Conservation (phyloP, 2,797 vertebrate genomes). For the Mareca penelope region DNA sequence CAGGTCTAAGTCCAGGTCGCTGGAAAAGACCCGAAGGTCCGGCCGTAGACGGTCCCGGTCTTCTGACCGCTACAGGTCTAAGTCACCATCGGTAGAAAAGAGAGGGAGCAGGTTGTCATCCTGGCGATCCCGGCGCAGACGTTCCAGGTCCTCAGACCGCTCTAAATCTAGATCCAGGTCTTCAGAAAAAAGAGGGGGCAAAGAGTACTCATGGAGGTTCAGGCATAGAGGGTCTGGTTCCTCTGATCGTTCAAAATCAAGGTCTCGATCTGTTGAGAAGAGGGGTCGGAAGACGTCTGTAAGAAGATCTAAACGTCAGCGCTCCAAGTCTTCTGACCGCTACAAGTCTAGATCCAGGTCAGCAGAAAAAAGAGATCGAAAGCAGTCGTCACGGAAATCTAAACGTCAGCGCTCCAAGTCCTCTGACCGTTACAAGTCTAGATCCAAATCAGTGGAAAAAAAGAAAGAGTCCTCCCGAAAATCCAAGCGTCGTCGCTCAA, state of each 20-base stretch:
- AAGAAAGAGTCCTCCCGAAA: conserved; percentile 65
- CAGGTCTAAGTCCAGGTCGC: conserved; percentile 67
- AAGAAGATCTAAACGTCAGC: conserved; percentile 55
- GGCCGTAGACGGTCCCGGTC: conserved; percentile 81
- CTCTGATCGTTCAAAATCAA: conserved; percentile 69
- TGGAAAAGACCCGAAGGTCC: conserved; percentile 9
- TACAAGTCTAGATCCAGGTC: conserved; percentile 79
- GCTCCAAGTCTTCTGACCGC: conserved; percentile 74
- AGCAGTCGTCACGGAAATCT: conserved; percentile 48
- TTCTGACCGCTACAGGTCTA: conserved; percentile 57
- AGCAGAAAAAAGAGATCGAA: conserved; percentile 68
- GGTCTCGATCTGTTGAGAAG: conserved; percentile 77
- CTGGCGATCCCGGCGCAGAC: conserved; percentile 75
- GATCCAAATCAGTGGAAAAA: conserved; percentile 76
- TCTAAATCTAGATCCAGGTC: conserved; percentile 79
- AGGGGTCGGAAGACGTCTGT: conserved; percentile 60
- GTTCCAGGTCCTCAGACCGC: conserved; percentile 76
- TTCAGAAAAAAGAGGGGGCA: conserved; percentile 71
- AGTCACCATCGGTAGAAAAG: conserved; percentile 75
- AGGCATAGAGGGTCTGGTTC: conserved; percentile 71
- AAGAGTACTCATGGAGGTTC: conserved; percentile 79
- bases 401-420: conserved; percentile 70
- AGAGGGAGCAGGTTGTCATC: conserved; percentile 60
- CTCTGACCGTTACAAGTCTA: conserved; percentile 77
- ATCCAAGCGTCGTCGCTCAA: conserved; percentile 65